Percentiles rank a stretch among this genome's conserved stretches.
These are phyloP conservation scores for Mormyrops attenuatus DNA, from an alignment of 2,797 vertebrate genomes.

Conservation along the genomic window DNA sequence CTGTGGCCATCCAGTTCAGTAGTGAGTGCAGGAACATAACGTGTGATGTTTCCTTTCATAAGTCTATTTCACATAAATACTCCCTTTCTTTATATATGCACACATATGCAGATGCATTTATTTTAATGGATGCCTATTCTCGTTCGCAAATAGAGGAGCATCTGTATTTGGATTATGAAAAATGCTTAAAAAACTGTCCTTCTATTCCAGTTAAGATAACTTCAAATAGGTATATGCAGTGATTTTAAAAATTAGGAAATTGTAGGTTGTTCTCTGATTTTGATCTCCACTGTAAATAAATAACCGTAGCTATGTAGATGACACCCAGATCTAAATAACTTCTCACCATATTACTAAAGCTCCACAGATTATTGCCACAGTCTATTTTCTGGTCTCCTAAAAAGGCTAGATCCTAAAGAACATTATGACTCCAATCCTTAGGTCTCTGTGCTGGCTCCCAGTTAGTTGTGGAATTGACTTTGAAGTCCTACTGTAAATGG, in stretches of 20 bases:
- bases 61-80: not conserved
- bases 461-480: too few species aligned
- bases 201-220: not conserved
- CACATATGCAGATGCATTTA: not conserved
- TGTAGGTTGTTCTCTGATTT: not conserved
- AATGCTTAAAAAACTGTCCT: not conserved
- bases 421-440: too few species aligned
- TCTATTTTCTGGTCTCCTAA: too few species aligned
- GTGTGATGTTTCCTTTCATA: not conserved
- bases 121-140: not conserved
- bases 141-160: too few species aligned
- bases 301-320: too few species aligned
- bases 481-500: too few species aligned
- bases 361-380: too few species aligned
- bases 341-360: too few species aligned
- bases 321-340: too few species aligned
- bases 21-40: conserved; percentile 48
- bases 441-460: too few species aligned
- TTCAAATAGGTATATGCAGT: not conserved
- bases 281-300: not conserved
- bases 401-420: too few species aligned
- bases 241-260: not conserved
- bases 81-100: not conserved
- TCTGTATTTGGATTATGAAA: not conserved
- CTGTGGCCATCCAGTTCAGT: conserved; percentile 76